Evolutionary conservation across 1,140 invertebrate genomes (phyloP), one percentile per base, ranked within the genome.

Genomic region (Sminthurinus signatus): DNA sequence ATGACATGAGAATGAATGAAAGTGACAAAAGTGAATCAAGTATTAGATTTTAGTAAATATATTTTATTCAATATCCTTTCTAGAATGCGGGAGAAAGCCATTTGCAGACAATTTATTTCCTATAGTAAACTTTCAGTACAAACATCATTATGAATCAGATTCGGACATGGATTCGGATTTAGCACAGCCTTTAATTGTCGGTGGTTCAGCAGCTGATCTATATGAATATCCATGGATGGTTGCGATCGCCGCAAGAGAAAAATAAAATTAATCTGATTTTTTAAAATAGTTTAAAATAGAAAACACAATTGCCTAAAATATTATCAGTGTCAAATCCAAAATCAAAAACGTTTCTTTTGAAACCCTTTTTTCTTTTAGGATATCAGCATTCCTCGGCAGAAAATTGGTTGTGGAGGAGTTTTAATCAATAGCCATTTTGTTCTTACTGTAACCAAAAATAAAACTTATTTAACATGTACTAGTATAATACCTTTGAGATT

Each of bases 71-170:
- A 12, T 42, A n/a, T 12, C n/a, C n/a, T 42, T 42, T 48, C 19
- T 25, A 48, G 44, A 48, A 48, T 48, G 44, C 44, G 44, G 44
- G 19, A 48, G 19, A 19, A 48, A 48, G 19, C 44, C 44, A n/a
- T 48, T 48, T 48, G 44, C 44, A 25, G 44, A 48, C 44, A 48
- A 48, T 25, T 25, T 48, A n/a, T 48, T 48, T n/a, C 44, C 44
- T 8, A 8, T 48, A 4, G 5, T 48, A 4, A 48, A 48, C n/a
- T 48, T 48, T 25, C 39, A 42, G 10, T 19, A 10, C 44, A 25
- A 48, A n/a, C 5, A n/a, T n/a, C 8, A 10, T n/a, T 4, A 19
- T n/a, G 23, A 19, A n/a, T 5, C 5, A 36, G 32, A 36, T 36
- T n/a, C n/a, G n/a, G 32, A 36, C 15, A 15, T 5, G 32, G 32